Conservation (phyloP, 2,797 vertebrate genomes). For the Dryobates pubescens region DNA sequence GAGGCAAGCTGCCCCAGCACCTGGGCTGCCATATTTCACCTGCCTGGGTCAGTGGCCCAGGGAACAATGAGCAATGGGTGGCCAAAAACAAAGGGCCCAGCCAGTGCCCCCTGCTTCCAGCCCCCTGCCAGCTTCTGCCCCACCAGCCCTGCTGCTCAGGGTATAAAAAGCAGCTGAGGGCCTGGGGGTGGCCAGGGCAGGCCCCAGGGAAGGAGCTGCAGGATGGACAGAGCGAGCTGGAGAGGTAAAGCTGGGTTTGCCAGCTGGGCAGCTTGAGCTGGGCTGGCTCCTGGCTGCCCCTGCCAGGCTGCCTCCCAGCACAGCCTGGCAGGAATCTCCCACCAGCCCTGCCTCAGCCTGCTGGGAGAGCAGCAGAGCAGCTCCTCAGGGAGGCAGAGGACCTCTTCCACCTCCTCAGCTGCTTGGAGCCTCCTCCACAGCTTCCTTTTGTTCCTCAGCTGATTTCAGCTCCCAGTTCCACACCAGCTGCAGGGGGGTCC, state of each 20-base stretch:
- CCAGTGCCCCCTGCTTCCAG: background rate
- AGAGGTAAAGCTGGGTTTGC: constrained; percentile 29
- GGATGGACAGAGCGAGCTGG: background rate
- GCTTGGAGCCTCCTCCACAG: background rate
- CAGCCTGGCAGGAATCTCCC: background rate
- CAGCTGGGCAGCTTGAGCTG: background rate
- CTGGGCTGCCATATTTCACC: background rate
- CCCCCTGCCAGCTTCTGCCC: background rate
- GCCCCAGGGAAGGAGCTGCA: background rate
- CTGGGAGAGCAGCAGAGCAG: background rate
- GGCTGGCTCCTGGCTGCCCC: background rate
- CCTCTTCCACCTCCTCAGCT: background rate
- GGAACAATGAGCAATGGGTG: constrained; percentile 35
- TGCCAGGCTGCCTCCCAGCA: background rate
- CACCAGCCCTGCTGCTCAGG: background rate
- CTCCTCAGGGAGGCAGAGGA: background rate
- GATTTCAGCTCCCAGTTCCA: background rate
- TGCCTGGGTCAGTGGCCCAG: background rate
- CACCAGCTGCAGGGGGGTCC: background rate
- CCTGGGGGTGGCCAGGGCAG: background rate
- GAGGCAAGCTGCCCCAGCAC: constrained; percentile 58
- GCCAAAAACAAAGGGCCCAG: background rate
- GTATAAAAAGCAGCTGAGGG: background rate
- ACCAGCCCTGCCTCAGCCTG: background rate
- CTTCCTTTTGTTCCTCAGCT: background rate